phyloP scores from a whole-genome alignment of 2,113 vertebrate species.

The Megaptera novaeangliae region DNA sequence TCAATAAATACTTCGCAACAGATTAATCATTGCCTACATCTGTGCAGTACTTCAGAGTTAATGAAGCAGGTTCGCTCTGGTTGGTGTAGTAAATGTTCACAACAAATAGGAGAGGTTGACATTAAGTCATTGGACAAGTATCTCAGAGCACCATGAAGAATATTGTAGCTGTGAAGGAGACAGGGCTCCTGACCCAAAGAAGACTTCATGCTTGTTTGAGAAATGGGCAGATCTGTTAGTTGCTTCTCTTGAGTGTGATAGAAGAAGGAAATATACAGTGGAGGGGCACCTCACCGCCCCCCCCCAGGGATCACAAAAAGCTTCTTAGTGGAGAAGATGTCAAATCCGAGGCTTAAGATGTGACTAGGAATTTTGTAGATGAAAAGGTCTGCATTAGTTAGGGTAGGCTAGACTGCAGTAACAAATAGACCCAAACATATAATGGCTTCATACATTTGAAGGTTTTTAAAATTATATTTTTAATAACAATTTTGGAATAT shows the following conservation, averaged over 20 bases:
- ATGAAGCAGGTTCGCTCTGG: background rate
- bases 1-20: slow-evolving; percentile 34
- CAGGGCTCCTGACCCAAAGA: background rate
- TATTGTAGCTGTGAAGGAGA: background rate
- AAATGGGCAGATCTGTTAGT: background rate
- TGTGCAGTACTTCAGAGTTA: slow-evolving; percentile 18
- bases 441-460: background rate
- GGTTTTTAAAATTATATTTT: background rate
- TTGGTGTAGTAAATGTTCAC: background rate
- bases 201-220: background rate
- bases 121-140: background rate
- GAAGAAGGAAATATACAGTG: background rate
- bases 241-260: background rate
- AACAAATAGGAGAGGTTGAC: background rate
- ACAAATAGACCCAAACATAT: background rate
- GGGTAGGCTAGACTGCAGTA: background rate
- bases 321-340: background rate
- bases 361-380: background rate
- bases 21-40: slow-evolving; percentile 30
- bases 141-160: background rate
- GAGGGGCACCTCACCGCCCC: background rate
- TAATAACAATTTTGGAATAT: background rate
- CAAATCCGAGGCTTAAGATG: background rate
- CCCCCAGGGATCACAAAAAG: background rate
- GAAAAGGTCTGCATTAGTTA: background rate